Conservation (phyloP, 2,888 invertebrate genomes). For the Lutraria lutraria region DNA sequence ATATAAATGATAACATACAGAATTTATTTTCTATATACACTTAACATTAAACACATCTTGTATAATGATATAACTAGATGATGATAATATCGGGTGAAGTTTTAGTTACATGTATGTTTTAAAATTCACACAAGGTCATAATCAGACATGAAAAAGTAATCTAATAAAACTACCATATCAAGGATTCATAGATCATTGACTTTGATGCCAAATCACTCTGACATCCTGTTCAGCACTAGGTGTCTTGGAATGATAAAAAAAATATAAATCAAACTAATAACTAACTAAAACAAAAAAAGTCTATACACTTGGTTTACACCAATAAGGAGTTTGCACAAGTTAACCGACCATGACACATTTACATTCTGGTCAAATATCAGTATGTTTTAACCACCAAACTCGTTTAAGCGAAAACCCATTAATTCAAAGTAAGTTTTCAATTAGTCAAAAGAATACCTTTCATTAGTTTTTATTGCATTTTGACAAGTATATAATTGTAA, state of each 20-base stretch:
- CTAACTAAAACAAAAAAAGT: neutral
- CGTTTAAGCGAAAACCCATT: neutral
- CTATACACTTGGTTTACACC: neutral
- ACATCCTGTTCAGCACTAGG: neutral
- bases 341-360: neutral
- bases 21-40: neutral
- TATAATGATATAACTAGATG: neutral
- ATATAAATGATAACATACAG: neutral
- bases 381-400: neutral
- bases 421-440: neutral
- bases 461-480: neutral
- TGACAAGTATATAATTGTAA: neutral
- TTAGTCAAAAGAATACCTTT: neutral
- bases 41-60: neutral
- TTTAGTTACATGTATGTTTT: neutral
- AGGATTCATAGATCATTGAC: neutral
- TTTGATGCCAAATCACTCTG: neutral
- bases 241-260: constrained; percentile 12
- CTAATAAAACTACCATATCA: neutral
- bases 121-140: neutral
- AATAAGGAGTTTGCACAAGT: neutral
- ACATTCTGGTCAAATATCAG: neutral
- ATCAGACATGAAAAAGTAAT: neutral
- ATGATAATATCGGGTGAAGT: neutral
- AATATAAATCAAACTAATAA: constrained; percentile 8